Evolutionary conservation across 2,113 vertebrate species (phyloP).

Genomic region (Oxygymnocypris stewartii): DNA sequence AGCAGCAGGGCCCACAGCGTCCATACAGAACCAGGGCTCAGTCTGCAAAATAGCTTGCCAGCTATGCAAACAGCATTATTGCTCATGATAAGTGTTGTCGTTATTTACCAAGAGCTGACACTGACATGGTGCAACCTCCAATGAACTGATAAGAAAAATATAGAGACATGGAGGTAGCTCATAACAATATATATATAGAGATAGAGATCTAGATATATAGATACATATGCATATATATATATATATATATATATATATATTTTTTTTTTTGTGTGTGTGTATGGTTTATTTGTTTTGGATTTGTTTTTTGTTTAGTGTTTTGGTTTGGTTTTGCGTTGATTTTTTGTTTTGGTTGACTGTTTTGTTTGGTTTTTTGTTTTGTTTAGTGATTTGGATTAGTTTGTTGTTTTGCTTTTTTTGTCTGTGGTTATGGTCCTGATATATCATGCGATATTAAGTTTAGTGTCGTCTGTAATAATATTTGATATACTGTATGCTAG

Average conservation of each 20-base stretch:
- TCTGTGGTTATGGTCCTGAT: not conserved
- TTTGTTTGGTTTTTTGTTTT: not conserved
- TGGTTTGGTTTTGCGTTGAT: not conserved
- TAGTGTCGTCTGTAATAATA: not conserved
- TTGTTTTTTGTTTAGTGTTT: not conserved
- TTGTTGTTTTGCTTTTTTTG: too few species aligned
- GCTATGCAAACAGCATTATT: not conserved
- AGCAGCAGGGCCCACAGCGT: not conserved
- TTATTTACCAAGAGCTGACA: slow-evolving; percentile 1
- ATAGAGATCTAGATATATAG: too few species aligned
- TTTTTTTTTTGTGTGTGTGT: too few species aligned
- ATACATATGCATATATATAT: too few species aligned
- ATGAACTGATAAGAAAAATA: not conserved
- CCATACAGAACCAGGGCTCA: not conserved
- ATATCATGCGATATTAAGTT: not conserved
- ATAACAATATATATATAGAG: too few species aligned
- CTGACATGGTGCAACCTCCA: not conserved
- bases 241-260: too few species aligned
- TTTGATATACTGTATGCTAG: not conserved
- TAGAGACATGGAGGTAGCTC: not conserved
- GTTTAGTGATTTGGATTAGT: too few species aligned
- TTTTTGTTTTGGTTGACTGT: not conserved
- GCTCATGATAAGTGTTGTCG: not conserved
- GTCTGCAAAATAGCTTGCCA: not conserved
- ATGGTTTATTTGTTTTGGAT: too few species aligned